Evolutionary conservation across 2,888 invertebrate species (phyloP).

Genomic region (Xanthia icteritia): DNA sequence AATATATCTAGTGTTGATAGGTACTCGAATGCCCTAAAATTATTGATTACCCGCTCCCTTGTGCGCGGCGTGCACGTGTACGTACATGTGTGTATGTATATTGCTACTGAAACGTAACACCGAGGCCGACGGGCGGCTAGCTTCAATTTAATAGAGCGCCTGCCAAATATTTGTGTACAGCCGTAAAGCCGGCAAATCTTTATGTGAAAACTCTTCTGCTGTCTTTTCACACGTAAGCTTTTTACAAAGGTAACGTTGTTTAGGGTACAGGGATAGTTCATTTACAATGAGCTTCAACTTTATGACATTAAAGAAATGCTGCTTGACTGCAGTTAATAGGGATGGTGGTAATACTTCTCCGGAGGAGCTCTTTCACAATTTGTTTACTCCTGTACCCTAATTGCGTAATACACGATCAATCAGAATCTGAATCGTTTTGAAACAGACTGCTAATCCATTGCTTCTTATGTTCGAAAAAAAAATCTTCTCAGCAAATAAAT

Average conservation of each 20-base stretch:
- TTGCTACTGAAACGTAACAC: slow-evolving; percentile 32
- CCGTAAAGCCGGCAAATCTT: not conserved
- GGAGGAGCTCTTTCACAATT: not conserved
- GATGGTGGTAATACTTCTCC: not conserved
- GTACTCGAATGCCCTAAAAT: slow-evolving; percentile 4
- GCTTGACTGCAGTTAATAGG: not conserved
- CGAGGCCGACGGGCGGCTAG: slow-evolving; percentile 4
- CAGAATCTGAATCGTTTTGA: too few relatives aligned
- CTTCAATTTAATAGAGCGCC: slow-evolving; percentile 41
- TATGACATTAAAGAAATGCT: not conserved
- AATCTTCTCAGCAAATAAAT: too few relatives aligned
- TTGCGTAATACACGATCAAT: too few relatives aligned
- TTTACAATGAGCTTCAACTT: not conserved
- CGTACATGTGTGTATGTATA: slow-evolving; percentile 6
- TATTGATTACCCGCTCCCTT: slow-evolving; percentile 24
- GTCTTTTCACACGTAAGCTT: not conserved
- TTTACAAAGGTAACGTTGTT: not conserved
- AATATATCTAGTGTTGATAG: too few relatives aligned
- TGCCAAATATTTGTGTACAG: slow-evolving; percentile 38
- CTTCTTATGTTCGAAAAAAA: too few relatives aligned
- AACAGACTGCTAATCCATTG: too few relatives aligned
- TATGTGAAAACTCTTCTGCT: not conserved
- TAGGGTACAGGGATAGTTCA: not conserved
- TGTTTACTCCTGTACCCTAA: too few relatives aligned
- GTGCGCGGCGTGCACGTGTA: not conserved